phyloP scores from a whole-genome alignment of 2,113 vertebrate species.

The Parus major region DNA sequence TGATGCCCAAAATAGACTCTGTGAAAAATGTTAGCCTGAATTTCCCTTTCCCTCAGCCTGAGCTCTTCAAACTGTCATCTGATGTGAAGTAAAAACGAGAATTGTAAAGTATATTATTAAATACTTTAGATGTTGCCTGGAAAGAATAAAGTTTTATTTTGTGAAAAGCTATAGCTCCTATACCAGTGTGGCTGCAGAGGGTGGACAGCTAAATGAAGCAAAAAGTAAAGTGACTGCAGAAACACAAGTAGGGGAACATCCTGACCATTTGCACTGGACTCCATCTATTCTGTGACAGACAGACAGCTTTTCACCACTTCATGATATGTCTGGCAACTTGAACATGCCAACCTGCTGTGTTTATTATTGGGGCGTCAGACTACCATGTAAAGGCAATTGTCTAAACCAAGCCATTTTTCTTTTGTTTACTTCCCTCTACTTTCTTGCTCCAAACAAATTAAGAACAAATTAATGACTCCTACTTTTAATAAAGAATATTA shows the following conservation, averaged over 20 bases:
- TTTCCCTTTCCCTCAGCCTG: constrained; percentile 12
- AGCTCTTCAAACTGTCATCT: constrained; percentile 32
- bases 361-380: background rate
- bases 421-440: background rate
- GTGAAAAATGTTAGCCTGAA: constrained; percentile 51
- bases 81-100: constrained; percentile 5
- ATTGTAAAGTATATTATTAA: constrained; percentile 4
- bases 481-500: background rate
- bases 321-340: constrained; percentile 20
- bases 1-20: constrained; percentile 42
- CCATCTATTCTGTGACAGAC: background rate
- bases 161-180: background rate
- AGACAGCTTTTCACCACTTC: constrained; percentile 3
- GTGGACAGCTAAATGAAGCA: background rate
- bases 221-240: background rate
- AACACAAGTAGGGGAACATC: background rate
- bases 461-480: background rate
- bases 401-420: background rate
- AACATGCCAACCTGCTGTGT: constrained; percentile 48
- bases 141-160: background rate
- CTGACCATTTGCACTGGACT: constrained; percentile 11
- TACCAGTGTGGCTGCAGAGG: background rate
- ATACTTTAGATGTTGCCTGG: background rate
- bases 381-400: background rate
- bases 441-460: background rate